Evolutionary conservation across 2,888 invertebrate genomes (phyloP).

Genomic region (Phasia obesa): DNA sequence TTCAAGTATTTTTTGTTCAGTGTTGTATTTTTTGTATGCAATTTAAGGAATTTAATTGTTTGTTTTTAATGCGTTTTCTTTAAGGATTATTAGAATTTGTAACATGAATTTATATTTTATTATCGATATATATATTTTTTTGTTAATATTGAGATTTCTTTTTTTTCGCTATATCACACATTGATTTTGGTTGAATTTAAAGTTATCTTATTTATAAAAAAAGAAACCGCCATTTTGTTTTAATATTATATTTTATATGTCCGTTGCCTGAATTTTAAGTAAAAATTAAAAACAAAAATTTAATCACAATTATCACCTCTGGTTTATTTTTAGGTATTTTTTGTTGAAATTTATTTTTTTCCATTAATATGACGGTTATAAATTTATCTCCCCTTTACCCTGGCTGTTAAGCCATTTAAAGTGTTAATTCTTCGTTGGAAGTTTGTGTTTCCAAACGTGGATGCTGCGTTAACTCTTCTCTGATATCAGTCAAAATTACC

Average conservation of each 20-base stretch:
- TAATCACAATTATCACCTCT: constrained; percentile 57
- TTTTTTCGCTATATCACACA: constrained; percentile 61
- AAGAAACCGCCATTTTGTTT: constrained; percentile 63
- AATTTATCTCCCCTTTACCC: constrained; percentile 1
- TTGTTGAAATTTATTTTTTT: too few relatives aligned
- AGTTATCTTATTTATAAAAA: constrained; percentile 15
- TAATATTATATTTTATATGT: constrained; percentile 38
- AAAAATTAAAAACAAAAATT: constrained; percentile 27
- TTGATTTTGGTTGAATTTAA: constrained; percentile 38
- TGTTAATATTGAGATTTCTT: constrained; percentile 37
- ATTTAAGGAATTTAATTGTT: constrained; percentile 54
- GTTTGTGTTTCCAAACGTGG: constrained; percentile 80
- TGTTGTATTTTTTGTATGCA: constrained; percentile 15
- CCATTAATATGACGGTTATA: constrained; percentile 50
- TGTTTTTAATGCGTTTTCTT: constrained; percentile 19
- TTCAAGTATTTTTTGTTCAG: constrained; percentile 21
- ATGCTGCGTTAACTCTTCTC: constrained; percentile 73
- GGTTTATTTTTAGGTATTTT: constrained; percentile 9
- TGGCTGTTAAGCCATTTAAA: constrained; percentile 76
- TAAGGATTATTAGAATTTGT: constrained; percentile 47
- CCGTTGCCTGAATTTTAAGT: constrained; percentile 36
- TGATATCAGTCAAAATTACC: constrained; percentile 84
- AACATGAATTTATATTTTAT: constrained; percentile 28
- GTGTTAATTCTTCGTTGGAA: constrained; percentile 82
- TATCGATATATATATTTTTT: constrained; percentile 11